A percentile compares a stretch with the other conserved stretches of the same genome.
phyloP scores from a whole-genome alignment of 1,140 invertebrate genomes.

The Delia radicum region DNA sequence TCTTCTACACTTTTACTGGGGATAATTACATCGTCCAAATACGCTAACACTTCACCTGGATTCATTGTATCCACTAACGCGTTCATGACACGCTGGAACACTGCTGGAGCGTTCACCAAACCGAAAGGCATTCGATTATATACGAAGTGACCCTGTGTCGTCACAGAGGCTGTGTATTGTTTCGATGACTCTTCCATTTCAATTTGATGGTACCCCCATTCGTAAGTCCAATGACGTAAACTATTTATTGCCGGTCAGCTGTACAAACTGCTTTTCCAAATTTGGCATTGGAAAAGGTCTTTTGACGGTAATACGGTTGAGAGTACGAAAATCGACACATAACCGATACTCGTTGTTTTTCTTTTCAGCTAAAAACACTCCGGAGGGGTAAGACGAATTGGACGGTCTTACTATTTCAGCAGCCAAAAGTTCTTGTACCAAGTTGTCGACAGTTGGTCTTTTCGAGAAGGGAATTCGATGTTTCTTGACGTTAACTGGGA shows the following conservation, averaged over 20 bases:
- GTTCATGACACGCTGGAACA: neutral
- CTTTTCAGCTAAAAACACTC: constrained; percentile 41
- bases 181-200: constrained; percentile 41
- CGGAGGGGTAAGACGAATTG: constrained; percentile 35
- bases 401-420: constrained; percentile 34
- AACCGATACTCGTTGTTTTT: constrained; percentile 33
- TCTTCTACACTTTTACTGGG: neutral
- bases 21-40: neutral
- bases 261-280: constrained; percentile 55
- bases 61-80: neutral
- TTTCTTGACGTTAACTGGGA: constrained; percentile 30
- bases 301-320: constrained; percentile 52
- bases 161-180: constrained; percentile 56
- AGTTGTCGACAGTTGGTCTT: constrained; percentile 34
- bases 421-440: constrained; percentile 30
- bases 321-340: constrained; percentile 32
- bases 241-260: constrained; percentile 48
- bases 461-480: constrained; percentile 38
- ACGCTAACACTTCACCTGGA: neutral
- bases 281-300: constrained; percentile 59
- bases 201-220: constrained; percentile 60
- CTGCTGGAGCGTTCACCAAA: no score
- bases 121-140: no score
- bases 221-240: constrained; percentile 56
- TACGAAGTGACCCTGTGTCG: constrained; percentile 38